Conservation (phyloP, 2,797 vertebrate genomes). For the Ctenopoma kingsleyae region DNA sequence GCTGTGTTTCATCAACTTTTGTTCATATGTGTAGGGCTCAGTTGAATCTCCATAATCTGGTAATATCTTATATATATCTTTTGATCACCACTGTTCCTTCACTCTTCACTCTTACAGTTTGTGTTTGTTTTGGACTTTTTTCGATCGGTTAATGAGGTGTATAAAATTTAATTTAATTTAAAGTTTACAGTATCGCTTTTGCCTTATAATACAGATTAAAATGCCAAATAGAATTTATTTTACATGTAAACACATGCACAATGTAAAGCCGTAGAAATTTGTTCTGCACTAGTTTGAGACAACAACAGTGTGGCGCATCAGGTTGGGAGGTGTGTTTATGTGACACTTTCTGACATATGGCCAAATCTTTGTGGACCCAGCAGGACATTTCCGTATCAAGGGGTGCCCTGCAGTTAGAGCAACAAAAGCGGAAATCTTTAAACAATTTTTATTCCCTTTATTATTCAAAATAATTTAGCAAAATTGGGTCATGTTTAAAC, state of each 20-base stretch:
- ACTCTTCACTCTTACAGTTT: background rate
- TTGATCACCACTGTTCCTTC: background rate
- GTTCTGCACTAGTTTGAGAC: background rate
- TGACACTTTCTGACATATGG: conserved; percentile 38
- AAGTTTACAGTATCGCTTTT: background rate
- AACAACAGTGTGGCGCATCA: background rate
- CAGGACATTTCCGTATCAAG: conserved; percentile 18
- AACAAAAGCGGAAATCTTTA: background rate
- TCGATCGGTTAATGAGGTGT: background rate
- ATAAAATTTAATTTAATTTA: background rate
- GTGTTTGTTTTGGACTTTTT: background rate
- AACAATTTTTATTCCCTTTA: background rate
- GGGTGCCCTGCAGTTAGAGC: background rate
- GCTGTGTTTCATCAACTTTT: background rate
- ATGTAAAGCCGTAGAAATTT: background rate
- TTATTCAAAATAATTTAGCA: background rate
- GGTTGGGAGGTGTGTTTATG: conserved; percentile 10
- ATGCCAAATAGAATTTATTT: too few species aligned
- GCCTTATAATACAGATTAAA: background rate
- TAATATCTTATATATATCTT: too few species aligned
- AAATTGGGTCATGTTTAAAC: background rate
- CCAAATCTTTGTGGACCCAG: conserved; percentile 39
- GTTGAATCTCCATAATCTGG: background rate
- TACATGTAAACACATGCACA: background rate
- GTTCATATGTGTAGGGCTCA: conserved; percentile 5